Percentiles rank a stretch among this genome's conserved stretches.
phyloP scores from a whole-genome alignment of 1,140 invertebrate species.

The Drosophila watanabei region DNA sequence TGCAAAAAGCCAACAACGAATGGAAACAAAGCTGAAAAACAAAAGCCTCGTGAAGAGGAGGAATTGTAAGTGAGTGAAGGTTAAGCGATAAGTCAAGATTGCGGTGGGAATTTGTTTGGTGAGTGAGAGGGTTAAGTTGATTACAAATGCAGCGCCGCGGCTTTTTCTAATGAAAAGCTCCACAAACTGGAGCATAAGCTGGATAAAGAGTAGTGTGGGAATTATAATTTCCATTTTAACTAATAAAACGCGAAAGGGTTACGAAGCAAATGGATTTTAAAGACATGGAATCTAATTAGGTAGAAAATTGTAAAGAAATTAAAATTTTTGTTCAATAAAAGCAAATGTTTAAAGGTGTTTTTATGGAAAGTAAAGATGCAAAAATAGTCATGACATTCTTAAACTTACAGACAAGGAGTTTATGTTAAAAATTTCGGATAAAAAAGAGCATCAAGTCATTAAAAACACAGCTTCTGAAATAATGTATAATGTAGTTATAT shows the following conservation, averaged over 20 bases:
- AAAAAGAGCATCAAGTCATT: neutral
- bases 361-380: neutral
- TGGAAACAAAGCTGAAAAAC: conserved; percentile 29
- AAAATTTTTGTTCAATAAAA: neutral
- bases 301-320: neutral
- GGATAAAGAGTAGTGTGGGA: conserved; percentile 32
- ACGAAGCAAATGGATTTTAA: neutral
- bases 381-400: neutral
- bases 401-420: neutral
- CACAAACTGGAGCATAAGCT: conserved; percentile 36
- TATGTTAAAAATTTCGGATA: neutral
- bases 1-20: conserved; percentile 42
- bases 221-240: conserved; percentile 16
- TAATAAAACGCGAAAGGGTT: conserved; percentile 8
- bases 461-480: too few relatives aligned
- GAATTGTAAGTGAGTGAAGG: conserved; percentile 56
- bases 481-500: too few relatives aligned
- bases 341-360: neutral
- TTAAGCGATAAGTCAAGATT: conserved; percentile 65
- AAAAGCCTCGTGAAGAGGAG: conserved; percentile 21
- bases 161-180: conserved; percentile 44
- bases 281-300: neutral
- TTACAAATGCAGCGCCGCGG: conserved; percentile 37
- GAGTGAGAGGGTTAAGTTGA: conserved; percentile 23
- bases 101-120: conserved; percentile 38